Evolutionary conservation across 2,888 invertebrate species (phyloP).

Genomic region (Hirtodrosophila trivittata): DNA sequence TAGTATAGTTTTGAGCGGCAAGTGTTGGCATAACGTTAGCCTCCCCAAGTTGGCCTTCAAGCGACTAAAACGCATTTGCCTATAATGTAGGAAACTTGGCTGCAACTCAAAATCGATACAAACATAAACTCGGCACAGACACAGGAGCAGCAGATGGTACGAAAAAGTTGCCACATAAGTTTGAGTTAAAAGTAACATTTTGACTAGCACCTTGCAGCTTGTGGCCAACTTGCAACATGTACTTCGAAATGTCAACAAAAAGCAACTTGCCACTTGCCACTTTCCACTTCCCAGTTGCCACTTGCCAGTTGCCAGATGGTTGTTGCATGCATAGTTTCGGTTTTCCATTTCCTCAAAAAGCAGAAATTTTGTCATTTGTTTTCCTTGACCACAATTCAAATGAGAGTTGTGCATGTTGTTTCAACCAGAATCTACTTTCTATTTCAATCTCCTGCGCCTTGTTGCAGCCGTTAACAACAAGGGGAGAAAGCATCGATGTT

Average conservation of each 20-base stretch:
- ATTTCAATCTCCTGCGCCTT: slow-evolving; percentile 1
- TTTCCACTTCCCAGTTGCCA: background rate
- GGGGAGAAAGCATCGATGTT: no score
- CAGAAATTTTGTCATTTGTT: no score
- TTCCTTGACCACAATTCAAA: no score
- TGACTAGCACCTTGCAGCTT: background rate
- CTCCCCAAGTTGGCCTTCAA: slow-evolving; percentile 19
- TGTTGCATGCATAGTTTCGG: no score
- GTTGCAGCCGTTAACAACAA: no score
- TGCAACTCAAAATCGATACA: slow-evolving; percentile 52
- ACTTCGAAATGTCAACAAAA: background rate
- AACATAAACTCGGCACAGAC: slow-evolving; percentile 7
- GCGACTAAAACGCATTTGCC: slow-evolving; percentile 19
- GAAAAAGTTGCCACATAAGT: slow-evolving; percentile 5
- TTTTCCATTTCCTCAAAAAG: no score
- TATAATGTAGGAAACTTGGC: slow-evolving; percentile 32
- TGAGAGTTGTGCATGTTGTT: no score
- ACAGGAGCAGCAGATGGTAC: slow-evolving; percentile 10
- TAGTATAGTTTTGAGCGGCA: slow-evolving; percentile 17
- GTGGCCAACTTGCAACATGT: background rate
- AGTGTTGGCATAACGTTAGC: slow-evolving; percentile 15
- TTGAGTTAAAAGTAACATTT: background rate
- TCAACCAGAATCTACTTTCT: no score
- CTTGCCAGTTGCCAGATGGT: no score
- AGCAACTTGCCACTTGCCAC: no score